Evolutionary conservation across 2,888 invertebrate genomes (phyloP).

Genomic region (Slavum lentiscoides): DNA sequence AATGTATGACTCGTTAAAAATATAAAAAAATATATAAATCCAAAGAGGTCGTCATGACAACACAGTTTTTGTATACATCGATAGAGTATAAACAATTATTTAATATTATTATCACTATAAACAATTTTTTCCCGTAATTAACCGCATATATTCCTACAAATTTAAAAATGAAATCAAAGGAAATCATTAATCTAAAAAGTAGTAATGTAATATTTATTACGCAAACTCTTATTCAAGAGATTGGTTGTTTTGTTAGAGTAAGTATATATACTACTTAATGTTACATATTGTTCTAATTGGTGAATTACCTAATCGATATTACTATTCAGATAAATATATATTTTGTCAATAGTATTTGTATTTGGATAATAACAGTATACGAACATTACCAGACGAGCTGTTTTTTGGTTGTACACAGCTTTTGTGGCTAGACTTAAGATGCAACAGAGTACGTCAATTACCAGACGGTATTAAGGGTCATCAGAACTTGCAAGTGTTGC

Average conservation of each 20-base stretch:
- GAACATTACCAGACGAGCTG: constrained; percentile 28
- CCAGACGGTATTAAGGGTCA: constrained; percentile 23
- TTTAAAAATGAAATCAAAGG: constrained; percentile 3
- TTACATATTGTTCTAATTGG: neutral
- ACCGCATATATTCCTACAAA: neutral
- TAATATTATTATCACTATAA: neutral
- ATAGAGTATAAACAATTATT: neutral
- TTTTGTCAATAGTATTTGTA: constrained; percentile 33
- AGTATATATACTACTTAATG: neutral
- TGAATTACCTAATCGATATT: neutral
- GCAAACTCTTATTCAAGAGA: constrained; percentile 22
- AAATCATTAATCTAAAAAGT: constrained; percentile 37
- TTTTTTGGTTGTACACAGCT: constrained; percentile 24
- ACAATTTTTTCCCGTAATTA: neutral
- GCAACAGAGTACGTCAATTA: constrained; percentile 29
- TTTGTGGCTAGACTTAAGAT: constrained; percentile 45
- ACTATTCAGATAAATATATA: neutral
- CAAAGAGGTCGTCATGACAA: neutral
- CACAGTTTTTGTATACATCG: neutral
- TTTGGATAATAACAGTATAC: constrained; percentile 43
- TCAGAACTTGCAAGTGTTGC: constrained; percentile 36
- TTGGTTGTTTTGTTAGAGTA: constrained; percentile 29
- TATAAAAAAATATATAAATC: too few species aligned
- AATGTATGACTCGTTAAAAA: too few species aligned
- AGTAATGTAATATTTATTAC: constrained; percentile 28